Conservation (phyloP, 2,888 invertebrate species). For the Caenorhabditis macrosperma region DNA sequence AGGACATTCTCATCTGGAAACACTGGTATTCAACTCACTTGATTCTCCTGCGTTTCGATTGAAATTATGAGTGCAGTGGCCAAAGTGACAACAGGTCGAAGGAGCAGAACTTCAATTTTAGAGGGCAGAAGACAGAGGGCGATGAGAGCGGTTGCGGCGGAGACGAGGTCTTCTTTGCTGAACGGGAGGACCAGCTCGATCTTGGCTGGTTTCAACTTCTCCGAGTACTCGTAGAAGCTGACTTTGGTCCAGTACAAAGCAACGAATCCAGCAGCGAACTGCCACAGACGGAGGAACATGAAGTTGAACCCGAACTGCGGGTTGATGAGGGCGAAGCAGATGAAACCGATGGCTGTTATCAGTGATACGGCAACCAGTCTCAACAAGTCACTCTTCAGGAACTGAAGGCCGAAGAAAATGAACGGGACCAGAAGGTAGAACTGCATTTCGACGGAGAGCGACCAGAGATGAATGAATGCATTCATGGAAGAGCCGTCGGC, state of each 20-base stretch:
- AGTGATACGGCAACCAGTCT: slow-evolving; percentile 21
- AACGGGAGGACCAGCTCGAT: slow-evolving; percentile 21
- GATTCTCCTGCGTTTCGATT: slow-evolving; percentile 22
- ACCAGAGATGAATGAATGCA: slow-evolving; percentile 56
- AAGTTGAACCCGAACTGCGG: slow-evolving; percentile 58
- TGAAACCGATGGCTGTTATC: slow-evolving; percentile 16
- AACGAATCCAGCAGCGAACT: slow-evolving; percentile 51
- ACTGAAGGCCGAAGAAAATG: slow-evolving; percentile 39
- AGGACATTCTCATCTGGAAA: background rate
- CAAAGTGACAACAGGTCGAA: slow-evolving; percentile 36
- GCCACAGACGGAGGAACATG: slow-evolving; percentile 56
- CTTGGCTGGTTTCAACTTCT: slow-evolving; percentile 40
- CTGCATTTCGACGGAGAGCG: slow-evolving; percentile 54
- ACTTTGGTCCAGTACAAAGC: slow-evolving; percentile 40
- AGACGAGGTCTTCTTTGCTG: slow-evolving; percentile 3
- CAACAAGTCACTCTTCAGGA: slow-evolving; percentile 40
- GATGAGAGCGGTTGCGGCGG: slow-evolving; percentile 6
- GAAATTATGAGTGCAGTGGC: slow-evolving; percentile 39
- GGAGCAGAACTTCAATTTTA: slow-evolving; percentile 27
- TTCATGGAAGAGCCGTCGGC: slow-evolving; percentile 56
- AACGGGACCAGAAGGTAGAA: slow-evolving; percentile 57
- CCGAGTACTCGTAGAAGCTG: slow-evolving; percentile 44
- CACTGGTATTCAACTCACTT: background rate
- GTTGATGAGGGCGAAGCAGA: slow-evolving; percentile 39
- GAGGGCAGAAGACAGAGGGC: slow-evolving; percentile 25